Base-by-base conservation (phyloP, 2,797 vertebrate genomes). In the Melanogrammus aeglefinus region DNA sequence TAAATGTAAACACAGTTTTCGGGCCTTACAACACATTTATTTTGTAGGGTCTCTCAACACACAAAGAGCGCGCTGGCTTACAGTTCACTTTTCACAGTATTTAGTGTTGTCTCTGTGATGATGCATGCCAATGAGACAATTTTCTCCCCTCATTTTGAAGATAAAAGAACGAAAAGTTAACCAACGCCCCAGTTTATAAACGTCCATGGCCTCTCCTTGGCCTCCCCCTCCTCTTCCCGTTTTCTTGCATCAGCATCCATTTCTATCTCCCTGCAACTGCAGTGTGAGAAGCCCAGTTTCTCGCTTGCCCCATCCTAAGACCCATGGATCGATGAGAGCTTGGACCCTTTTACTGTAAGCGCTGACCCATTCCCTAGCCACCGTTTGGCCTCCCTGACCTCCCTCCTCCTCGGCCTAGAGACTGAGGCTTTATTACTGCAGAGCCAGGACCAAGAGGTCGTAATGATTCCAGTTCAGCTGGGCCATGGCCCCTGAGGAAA, bases 141-240 rank as follows among this genome's bases (percentile, higher is more conserved):
- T 72, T 91, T 84, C 81, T 82, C 39, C 72, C 86, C 87, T 89
- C 83, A 87, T 89, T 85, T 83, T 8, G 24, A 69, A 2, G 14
- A 44, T 13, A 16, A 27, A 13, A 69, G 10, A 16, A 44, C 1
- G 1, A 63, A 63, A 63, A 24, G n/a, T 18, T 63, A n/a, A 18
- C 18, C 21, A 8, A 63, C 57, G n/a, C 21, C n/a, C 57, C 21
- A 24, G 57, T 63, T 63, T 77, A 82, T 81, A 83, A 2, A 76
- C 82, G 89, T 90, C 92, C 92, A 89, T 92, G 91, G 84, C 91
- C 90, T 93, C 91, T 92, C 92, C 92, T 94, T 93, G 92, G 70
- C 90, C 89, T 83, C 66, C 83, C 77, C 18, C 2, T 9, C n/a
- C 57, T 24, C 57, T 9, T 24, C 57, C 57, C 21, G 2, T 91